phyloP scores from a whole-genome alignment of 2,113 vertebrate genomes.

The Stercorarius parasiticus region DNA sequence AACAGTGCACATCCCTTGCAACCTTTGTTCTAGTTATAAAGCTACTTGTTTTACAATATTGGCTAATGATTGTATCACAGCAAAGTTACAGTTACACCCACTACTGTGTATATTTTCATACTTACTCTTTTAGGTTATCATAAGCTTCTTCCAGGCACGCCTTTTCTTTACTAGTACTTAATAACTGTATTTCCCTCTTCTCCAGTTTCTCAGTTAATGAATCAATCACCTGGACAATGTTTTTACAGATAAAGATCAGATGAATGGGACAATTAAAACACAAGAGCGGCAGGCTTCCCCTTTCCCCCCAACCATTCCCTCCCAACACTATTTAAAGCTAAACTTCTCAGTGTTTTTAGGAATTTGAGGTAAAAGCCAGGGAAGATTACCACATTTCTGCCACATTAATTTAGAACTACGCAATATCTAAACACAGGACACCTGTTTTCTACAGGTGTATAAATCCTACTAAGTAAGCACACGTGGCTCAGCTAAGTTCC shows the following conservation, averaged over 20 bases:
- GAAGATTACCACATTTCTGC: background rate
- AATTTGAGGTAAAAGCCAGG: background rate
- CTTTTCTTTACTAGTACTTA: slow-evolving; percentile 95
- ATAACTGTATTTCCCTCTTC: slow-evolving; percentile 91
- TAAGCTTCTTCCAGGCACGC: slow-evolving; percentile 90
- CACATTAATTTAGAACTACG: background rate
- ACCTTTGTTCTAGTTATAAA: background rate
- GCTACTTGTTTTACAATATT: background rate
- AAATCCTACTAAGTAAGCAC: background rate
- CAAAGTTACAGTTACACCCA: background rate
- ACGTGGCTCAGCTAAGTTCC: background rate
- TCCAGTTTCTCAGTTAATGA: slow-evolving; percentile 90
- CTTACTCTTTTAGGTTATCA: slow-evolving; percentile 98
- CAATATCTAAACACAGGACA: background rate
- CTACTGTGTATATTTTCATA: slow-evolving; percentile 37
- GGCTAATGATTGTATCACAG: background rate
- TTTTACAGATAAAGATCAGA: slow-evolving; percentile 50
- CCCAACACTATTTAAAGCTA: background rate
- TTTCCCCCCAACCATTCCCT: background rate
- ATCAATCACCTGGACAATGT: slow-evolving; percentile 81
- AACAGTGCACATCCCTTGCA: background rate
- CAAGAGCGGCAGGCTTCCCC: background rate
- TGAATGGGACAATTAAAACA: slow-evolving; percentile 13
- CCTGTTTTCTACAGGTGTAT: background rate
- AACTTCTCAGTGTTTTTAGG: background rate